Evolutionary conservation across 2,888 invertebrate genomes (phyloP).

Genomic region (Nowickia ferox): DNA sequence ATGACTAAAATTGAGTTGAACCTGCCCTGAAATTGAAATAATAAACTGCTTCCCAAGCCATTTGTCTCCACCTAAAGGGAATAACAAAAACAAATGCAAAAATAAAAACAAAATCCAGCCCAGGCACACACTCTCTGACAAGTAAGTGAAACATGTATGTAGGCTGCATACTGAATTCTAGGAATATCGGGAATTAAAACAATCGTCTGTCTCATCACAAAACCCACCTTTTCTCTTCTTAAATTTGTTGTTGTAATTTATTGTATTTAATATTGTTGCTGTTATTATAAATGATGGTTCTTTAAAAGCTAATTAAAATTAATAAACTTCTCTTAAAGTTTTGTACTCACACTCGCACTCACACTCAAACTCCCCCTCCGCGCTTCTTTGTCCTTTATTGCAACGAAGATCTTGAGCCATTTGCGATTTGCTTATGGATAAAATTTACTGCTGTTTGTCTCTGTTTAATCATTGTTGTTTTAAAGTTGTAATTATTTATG

Average conservation of each 20-base stretch:
- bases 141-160: slow-evolving; percentile 20
- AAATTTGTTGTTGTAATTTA: slow-evolving; percentile 20
- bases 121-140: slow-evolving; percentile 28
- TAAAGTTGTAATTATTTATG: slow-evolving; percentile 68
- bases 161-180: slow-evolving; percentile 50
- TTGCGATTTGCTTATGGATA: neutral
- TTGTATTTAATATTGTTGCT: neutral
- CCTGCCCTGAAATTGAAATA: slow-evolving; percentile 39
- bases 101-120: too few species aligned
- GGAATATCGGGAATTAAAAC: slow-evolving; percentile 51
- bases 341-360: neutral
- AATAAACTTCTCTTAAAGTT: slow-evolving; percentile 58
- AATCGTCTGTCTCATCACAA: slow-evolving; percentile 33
- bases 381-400: too few species aligned
- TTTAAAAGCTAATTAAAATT: slow-evolving; percentile 62
- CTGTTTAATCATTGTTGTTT: slow-evolving; percentile 49
- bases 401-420: neutral
- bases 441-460: slow-evolving; percentile 2
- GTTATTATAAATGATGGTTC: neutral
- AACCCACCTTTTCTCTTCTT: slow-evolving; percentile 44
- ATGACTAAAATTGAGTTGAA: slow-evolving; percentile 14
- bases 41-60: slow-evolving; percentile 49
- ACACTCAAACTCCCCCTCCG: neutral
- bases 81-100: slow-evolving; percentile 16
- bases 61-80: slow-evolving; percentile 50